These are phyloP conservation scores for Leucophora obtusa DNA, from an alignment of 2,888 invertebrate species.

Conservation along the genomic window DNA sequence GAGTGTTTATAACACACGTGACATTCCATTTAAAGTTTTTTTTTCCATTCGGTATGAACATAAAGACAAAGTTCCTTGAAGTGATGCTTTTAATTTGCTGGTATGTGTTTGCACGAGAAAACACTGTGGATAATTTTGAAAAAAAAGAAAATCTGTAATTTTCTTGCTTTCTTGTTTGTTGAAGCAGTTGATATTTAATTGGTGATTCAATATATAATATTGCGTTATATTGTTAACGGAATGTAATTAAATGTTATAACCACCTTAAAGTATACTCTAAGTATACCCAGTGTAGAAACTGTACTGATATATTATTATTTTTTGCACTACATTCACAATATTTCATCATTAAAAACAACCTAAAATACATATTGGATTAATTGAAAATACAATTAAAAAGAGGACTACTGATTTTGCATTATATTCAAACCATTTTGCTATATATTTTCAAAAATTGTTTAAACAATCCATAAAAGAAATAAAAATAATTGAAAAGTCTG, in stretches of 20 bases:
- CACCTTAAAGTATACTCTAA: too few species aligned
- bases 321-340: too few species aligned
- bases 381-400: too few species aligned
- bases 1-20: conserved; percentile 53
- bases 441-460: too few species aligned
- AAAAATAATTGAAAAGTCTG: too few species aligned
- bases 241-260: conserved; percentile 27
- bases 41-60: conserved; percentile 12
- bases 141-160: conserved; percentile 54
- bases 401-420: too few species aligned
- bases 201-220: conserved; percentile 64
- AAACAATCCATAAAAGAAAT: too few species aligned
- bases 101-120: conserved; percentile 16
- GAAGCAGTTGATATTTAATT: conserved; percentile 76
- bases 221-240: conserved; percentile 27
- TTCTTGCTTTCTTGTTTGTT: conserved; percentile 75
- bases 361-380: too few species aligned
- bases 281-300: too few species aligned
- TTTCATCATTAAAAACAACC: too few species aligned
- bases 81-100: conserved; percentile 54
- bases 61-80: conserved; percentile 52
- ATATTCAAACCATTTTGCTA: too few species aligned
- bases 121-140: conserved; percentile 49
- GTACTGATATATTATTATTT: too few species aligned
- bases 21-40: conserved; percentile 42